Base-by-base conservation (phyloP, 1,140 invertebrate species). In the Gryllus bimaculatus region DNA sequence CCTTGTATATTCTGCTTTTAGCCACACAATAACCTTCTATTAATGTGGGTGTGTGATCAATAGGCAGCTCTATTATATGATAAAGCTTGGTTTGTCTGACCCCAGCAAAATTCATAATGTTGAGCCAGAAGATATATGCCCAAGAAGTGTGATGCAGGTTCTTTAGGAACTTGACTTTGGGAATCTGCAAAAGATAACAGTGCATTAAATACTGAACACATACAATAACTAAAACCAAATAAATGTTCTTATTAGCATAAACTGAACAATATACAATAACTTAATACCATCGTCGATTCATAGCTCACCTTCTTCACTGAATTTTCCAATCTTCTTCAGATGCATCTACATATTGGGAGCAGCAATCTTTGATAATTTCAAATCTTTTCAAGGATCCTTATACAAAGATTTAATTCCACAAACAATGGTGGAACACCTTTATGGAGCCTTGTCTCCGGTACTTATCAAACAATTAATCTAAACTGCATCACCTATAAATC, bases 361-460 rank as follows among this genome's bases (percentile, higher is more conserved):
- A 96, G 88, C 83, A 98, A 86, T 81, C 93, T 90, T 85, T 98
- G 93, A 86, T 99, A 95, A 76, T 91, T 91, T 77, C 90, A 89
- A 39, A 95, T 93, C 88, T 98, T 99, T 49, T 89, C 89, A 80
- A n/a, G 91, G 86, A 84, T 96, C 91, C 78, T 87, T 89, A 85
- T 99, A 99, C 79, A 99, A 87, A 13, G 93, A 93, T 83, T 92
- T 49, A 99, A 87, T 86, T 97, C 96, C 15, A 98, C 95, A 88
- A 99, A 99, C 47, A 99, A 88, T 12, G 98, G 97, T 66, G 98
- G 98, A 74, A 99, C 94, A 82, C 98, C 98, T 92, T 99, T 99
- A 82, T 96, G 93, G 80, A 99, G 89, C 48, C 93, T 86, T 84
- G 85, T 82, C 87, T 87, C 77, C 93, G 83, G 84, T 91, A 93